Conservation (phyloP, 2,888 invertebrate species). For the Blera fallax region DNA sequence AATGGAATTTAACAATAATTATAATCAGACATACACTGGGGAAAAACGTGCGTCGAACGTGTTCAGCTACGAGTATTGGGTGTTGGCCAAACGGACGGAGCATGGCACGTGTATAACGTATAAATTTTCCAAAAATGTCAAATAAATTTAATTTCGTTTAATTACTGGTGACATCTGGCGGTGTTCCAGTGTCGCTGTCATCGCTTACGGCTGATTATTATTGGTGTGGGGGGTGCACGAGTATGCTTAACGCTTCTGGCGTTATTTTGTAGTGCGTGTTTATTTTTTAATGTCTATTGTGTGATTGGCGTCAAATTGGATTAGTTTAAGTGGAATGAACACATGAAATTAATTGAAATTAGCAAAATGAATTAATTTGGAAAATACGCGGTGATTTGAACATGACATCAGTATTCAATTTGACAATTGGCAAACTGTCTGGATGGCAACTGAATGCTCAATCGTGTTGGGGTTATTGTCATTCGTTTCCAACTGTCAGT, state of each 20-base stretch:
- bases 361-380: slow-evolving; percentile 46
- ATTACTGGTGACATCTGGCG: slow-evolving; percentile 67
- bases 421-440: not conserved
- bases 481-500: not conserved
- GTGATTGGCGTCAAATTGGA: slow-evolving; percentile 49
- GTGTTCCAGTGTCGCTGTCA: slow-evolving; percentile 60
- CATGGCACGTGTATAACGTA: slow-evolving; percentile 40
- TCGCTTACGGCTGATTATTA: slow-evolving; percentile 10
- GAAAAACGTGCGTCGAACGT: slow-evolving; percentile 34
- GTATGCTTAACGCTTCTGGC: not conserved
- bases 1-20: slow-evolving; percentile 27
- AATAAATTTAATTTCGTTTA: slow-evolving; percentile 70
- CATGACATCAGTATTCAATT: slow-evolving; percentile 4
- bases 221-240: not conserved
- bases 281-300: slow-evolving; percentile 20
- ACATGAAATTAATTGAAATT: slow-evolving; percentile 57
- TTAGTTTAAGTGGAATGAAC: slow-evolving; percentile 59
- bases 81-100: not conserved
- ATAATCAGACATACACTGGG: no score
- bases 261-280: slow-evolving; percentile 21
- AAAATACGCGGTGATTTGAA: slow-evolving; percentile 34
- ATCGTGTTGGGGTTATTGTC: not conserved
- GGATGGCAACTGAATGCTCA: not conserved
- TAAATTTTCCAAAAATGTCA: slow-evolving; percentile 63
- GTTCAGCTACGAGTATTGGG: slow-evolving; percentile 7